Conservation (phyloP, 2,888 invertebrate species). For the Tiphia femorata region DNA sequence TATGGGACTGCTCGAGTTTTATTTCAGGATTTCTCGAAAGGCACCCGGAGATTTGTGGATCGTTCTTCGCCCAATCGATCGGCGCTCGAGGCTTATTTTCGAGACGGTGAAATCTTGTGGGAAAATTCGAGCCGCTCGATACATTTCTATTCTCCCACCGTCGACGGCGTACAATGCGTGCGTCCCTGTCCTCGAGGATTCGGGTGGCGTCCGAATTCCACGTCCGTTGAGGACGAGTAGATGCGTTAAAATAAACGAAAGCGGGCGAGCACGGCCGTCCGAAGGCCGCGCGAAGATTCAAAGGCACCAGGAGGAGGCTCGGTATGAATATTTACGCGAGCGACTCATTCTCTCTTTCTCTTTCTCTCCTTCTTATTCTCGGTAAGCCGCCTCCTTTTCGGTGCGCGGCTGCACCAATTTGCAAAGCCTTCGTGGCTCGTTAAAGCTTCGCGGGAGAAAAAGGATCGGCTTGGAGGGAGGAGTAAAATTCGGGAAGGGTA, state of each 20-base stretch:
- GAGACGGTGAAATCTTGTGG: no score
- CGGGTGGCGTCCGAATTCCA: constrained; percentile 31
- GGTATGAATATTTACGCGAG: constrained; percentile 40
- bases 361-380: neutral
- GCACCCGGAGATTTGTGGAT: no score
- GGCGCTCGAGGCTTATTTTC: no score
- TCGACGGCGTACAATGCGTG: no score
- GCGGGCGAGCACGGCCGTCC: constrained; percentile 15
- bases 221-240: constrained; percentile 6
- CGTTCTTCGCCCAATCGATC: no score
- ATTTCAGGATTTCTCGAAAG: no score
- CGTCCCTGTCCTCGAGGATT: constrained; percentile 15
- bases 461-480: no score
- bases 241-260: constrained; percentile 27
- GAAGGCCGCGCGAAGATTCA: constrained; percentile 29
- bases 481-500: neutral
- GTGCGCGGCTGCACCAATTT: constrained; percentile 47
- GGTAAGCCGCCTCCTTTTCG: constrained; percentile 3
- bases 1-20: no score
- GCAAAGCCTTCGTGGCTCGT: constrained; percentile 45
- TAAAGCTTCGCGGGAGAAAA: constrained; percentile 14
- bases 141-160: no score
- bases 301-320: constrained; percentile 15
- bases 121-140: no score
- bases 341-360: neutral